Percentiles rank a stretch among this genome's conserved stretches.
phyloP scores from a whole-genome alignment of 1,140 invertebrate genomes.

The Globodera ellingtonae region DNA sequence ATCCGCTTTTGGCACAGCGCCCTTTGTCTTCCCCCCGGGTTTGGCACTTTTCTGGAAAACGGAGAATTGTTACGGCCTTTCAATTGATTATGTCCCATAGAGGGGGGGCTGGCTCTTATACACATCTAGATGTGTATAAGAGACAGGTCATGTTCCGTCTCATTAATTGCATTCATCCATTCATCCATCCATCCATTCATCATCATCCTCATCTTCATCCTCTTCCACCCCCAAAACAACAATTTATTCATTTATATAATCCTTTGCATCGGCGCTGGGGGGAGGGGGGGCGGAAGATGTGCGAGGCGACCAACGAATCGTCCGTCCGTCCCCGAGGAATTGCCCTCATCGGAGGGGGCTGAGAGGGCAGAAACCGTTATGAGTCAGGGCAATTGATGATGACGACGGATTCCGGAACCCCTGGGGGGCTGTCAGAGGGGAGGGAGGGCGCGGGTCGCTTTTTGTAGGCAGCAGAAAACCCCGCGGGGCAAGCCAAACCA shows the following conservation, averaged over 20 bases:
- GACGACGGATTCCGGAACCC: not conserved
- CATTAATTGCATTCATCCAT: not conserved
- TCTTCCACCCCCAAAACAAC: not conserved
- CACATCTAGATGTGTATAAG: too few species aligned
- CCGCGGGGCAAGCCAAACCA: not conserved
- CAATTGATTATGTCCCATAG: too few species aligned
- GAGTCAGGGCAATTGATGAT: not conserved
- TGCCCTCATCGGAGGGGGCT: not conserved
- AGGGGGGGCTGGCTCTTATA: too few species aligned
- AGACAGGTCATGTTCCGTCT: constrained; percentile 4
- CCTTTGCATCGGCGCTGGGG: not conserved
- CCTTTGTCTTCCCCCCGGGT: constrained; percentile 5
- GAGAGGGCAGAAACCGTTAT: not conserved
- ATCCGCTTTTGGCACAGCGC: constrained; percentile 7
- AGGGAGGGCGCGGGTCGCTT: not conserved
- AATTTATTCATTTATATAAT: not conserved
- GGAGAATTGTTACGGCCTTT: too few species aligned
- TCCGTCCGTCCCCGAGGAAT: not conserved
- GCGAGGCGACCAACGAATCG: not conserved
- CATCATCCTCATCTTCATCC: not conserved
- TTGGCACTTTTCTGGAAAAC: constrained; percentile 27
- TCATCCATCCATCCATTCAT: not conserved
- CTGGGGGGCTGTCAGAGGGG: not conserved
- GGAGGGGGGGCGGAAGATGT: not conserved
- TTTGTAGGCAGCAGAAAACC: not conserved